Base-by-base conservation (phyloP, 2,797 vertebrate genomes). In the Cephalopachus bancanus region DNA sequence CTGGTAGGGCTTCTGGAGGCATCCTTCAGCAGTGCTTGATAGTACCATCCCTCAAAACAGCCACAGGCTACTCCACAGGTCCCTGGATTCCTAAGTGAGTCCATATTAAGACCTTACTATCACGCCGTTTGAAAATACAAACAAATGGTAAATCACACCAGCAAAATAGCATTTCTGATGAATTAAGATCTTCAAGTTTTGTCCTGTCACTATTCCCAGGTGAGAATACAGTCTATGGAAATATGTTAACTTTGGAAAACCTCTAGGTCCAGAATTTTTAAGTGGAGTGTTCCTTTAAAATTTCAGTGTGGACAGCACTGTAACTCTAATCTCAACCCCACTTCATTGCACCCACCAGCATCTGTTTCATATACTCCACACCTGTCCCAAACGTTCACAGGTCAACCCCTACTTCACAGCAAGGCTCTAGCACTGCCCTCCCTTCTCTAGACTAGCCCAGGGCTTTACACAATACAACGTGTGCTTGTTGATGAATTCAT, bases 161-260 rank as follows among this genome's bases (percentile, higher is more conserved):
- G n/a, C 30, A 94, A 93, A 19, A 69, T 79, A 95, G 92, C 2
- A 15, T 71, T 95, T 92, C 87, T 79, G n/a, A 72, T 93, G n/a
- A 95, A 79, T 83, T 87, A 89, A 94, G n/a, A 89, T 72, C 60
- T 53, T 92, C 10, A 83, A 81, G 51, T 65, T 83, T 91, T 83
- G 9, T 71, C 49, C 71, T 57, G 11, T 67, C 53, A 79, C 59
- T 74, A 74, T 71, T 95, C n/a, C 30, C 44, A 74, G 30, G 30
- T 83, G 53, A 78, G 24, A 67, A 93, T 85, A 67, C 15, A 7
- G 5, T 62, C 20, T 65, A 17, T 16, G 49, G 55, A 10, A 60
- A 51, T 30, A 11, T 22, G 44, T 78, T 71, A 59, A 79, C 28
- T 28, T 85, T 60, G 51, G 59, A 83, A 92, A 86, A 83, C 1